Evolutionary conservation across 2,888 invertebrate genomes (phyloP).

Genomic region (Drosophila subsilvestris): DNA sequence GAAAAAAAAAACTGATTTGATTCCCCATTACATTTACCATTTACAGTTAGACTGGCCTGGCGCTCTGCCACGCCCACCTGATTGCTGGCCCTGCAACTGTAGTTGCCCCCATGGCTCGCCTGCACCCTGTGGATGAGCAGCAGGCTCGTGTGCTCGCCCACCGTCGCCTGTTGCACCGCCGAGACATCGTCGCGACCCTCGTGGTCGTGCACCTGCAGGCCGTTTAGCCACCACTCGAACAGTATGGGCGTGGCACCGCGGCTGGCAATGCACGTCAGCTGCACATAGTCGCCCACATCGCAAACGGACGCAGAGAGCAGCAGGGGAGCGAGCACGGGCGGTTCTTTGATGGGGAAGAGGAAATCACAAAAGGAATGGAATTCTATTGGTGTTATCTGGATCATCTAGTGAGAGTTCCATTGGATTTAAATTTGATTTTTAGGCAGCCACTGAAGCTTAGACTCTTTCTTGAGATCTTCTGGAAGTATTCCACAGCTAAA

Average conservation of each 20-base stretch:
- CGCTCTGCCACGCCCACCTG: constrained; percentile 85
- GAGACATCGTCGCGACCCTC: constrained; percentile 47
- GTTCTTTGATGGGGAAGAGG: constrained; percentile 63
- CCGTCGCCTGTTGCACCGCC: constrained; percentile 78
- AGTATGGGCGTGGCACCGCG: constrained; percentile 89
- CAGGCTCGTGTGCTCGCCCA: constrained; percentile 85
- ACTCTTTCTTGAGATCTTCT: not conserved
- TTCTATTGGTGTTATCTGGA: too few relatives aligned
- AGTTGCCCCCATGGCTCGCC: constrained; percentile 87
- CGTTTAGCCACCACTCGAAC: constrained; percentile 86
- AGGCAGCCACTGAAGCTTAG: not conserved
- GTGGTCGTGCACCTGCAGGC: constrained; percentile 56
- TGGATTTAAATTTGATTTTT: not conserved
- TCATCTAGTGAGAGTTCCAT: too few relatives aligned
- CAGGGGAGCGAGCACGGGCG: constrained; percentile 79
- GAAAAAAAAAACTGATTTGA: not conserved
- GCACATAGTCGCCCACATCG: constrained; percentile 88
- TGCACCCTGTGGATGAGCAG: constrained; percentile 87
- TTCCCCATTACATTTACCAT: constrained; percentile 84
- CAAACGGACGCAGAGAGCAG: constrained; percentile 81
- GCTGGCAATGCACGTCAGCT: constrained; percentile 93
- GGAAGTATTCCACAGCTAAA: too few relatives aligned
- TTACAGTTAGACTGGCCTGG: constrained; percentile 86
- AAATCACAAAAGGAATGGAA: constrained; percentile 2
- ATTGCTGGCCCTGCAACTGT: constrained; percentile 86